These are phyloP conservation scores for Ranitomeya variabilis DNA, from an alignment of 2,113 vertebrate species.

Conservation along the genomic window DNA sequence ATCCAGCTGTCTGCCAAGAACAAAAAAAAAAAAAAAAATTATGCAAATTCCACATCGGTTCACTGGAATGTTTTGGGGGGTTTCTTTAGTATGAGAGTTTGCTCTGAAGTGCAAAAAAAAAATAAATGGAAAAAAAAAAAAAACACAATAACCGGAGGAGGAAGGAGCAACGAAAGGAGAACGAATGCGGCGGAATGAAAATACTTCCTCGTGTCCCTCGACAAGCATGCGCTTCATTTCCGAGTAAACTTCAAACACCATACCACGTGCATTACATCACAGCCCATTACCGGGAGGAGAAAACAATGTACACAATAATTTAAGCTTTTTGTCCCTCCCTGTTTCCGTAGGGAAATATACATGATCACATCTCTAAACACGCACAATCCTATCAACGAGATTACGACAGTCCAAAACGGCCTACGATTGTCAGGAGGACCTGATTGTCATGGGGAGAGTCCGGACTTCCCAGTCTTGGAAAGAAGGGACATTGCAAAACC, in stretches of 20 bases:
- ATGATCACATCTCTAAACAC: neutral
- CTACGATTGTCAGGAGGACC: slow-evolving; percentile 32
- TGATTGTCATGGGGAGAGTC: slow-evolving; percentile 36
- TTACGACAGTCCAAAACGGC: neutral
- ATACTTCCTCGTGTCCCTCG: neutral
- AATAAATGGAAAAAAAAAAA: neutral
- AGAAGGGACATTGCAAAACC: neutral
- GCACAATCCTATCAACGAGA: neutral
- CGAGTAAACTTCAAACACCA: neutral
- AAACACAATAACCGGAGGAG: too few species aligned
- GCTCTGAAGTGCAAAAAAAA: neutral
- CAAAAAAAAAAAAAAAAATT: neutral
- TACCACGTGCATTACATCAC: neutral
- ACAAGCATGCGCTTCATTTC: neutral
- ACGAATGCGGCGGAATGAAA: neutral
- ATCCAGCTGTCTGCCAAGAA: neutral
- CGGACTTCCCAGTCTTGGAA: neutral
- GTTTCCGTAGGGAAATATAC: neutral
- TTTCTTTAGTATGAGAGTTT: neutral
- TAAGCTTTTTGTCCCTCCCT: neutral
- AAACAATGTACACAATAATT: slow-evolving; percentile 6
- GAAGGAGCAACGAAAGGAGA: neutral
- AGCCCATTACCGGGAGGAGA: neutral
- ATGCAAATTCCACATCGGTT: neutral
- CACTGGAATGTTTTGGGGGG: neutral